Evolutionary conservation across 2,888 invertebrate genomes (phyloP), one percentile per base, ranked within the genome.

Genomic region (Blera fallax): DNA sequence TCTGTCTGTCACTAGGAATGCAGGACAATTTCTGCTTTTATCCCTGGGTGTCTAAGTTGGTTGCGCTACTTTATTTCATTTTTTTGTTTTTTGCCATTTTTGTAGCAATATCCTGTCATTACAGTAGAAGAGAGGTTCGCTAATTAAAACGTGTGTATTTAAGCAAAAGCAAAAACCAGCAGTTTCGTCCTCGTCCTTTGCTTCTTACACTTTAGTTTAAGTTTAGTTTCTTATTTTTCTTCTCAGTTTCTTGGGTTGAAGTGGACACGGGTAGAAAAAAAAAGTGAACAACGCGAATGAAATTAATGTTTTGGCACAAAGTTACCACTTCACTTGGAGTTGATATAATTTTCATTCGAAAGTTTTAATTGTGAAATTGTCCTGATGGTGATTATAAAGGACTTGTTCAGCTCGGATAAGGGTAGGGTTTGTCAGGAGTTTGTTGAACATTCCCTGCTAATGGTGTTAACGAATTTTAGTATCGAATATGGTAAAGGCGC

Each of bases 81-180:
- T 74, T 69, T 84, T n/a, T n/a, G 34, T 34, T n/a, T 5, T 3
- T 18, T 24, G 11, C 29, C 34, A 54, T 74, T 74, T 74, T 69
- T 84, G 43, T 50, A 74, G 84, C 74, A 80, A 80, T 84, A 84
- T 84, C 74, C 84, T 65, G 80, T 84, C 80, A 80, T 84, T 84
- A 74, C 64, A 67, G 73, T 27, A 62, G 16, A 45, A 62, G 21
- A 40, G 48, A 43, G 69, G 56, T 29, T 62, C 74, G 84, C 80
- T 80, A 84, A 84, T 84, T 84, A 84, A 84, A 84, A 84, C 52
- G 80, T 84, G 84, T 80, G 84, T 80, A 79, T 64, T 74, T 80
- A 74, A 84, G 74, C 52, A 21, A 56, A 67, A 52, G 62, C 40
- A 83, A 83, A 67, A 74, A 70, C 34, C 7, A 40, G 37, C 43